phyloP scores from a whole-genome alignment of 37 sponge, comb jelly and placozoan genomes.

The Spongilla lacustris region DNA sequence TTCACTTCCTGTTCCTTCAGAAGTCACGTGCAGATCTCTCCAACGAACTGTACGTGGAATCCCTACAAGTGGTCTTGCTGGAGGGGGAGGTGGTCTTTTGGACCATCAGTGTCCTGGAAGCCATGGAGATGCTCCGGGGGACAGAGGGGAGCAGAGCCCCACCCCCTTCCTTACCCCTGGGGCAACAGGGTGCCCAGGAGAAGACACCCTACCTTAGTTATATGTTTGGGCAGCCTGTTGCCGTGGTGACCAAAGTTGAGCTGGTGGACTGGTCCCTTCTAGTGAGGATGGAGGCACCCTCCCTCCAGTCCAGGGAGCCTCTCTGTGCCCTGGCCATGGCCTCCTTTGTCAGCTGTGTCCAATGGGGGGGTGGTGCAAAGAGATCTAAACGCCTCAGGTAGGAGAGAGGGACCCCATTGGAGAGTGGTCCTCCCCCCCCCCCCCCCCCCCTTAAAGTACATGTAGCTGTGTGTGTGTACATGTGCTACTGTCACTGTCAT shows the following conservation, averaged over 20 bases:
- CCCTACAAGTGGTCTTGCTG: constrained; percentile 28
- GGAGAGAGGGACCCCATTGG: not conserved
- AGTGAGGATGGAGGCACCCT: constrained; percentile 13
- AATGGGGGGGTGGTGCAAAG: constrained; percentile 3
- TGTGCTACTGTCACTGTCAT: not conserved
- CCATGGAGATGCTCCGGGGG: not conserved
- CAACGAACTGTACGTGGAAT: constrained; percentile 35
- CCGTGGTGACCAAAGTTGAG: constrained; percentile 67
- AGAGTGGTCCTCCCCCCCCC: too few species aligned
- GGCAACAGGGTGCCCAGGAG: not conserved
- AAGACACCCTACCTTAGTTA: not conserved
- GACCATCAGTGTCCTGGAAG: constrained; percentile 1
- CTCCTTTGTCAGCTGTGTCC: constrained; percentile 23
- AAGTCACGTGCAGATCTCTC: constrained; percentile 19
- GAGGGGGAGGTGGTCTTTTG: constrained; percentile 53
- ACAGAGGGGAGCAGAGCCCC: not conserved
- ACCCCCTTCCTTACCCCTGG: not conserved
- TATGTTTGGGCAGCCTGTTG: constrained; percentile 29
- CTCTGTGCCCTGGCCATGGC: constrained; percentile 49
- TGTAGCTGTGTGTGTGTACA: not conserved
- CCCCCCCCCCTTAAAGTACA: too few species aligned
- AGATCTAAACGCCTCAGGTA: constrained; percentile 31
- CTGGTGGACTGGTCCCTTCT: constrained; percentile 67
- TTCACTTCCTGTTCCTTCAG: not conserved
- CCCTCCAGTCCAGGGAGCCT: constrained; percentile 59